These are phyloP conservation scores for Opisthocomus hoazin DNA, from an alignment of 2,113 vertebrate species.

Conservation along the genomic window DNA sequence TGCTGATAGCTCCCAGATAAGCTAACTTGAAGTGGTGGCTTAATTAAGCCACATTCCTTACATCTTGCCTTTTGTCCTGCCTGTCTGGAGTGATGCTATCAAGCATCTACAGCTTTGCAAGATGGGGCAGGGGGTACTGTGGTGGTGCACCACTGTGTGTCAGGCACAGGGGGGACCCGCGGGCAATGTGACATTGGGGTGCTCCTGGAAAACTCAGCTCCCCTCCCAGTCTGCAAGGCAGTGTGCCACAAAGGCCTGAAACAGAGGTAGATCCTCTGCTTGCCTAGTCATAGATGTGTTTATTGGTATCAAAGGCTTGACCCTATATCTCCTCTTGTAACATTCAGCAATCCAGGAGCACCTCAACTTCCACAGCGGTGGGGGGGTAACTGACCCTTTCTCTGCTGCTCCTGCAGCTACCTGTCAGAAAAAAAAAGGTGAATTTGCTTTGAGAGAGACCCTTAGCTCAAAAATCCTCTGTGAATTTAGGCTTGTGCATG, in stretches of 20 bases:
- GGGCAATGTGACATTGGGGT: rapidly evolving
- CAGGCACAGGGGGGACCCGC: rapidly evolving
- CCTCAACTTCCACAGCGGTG: background rate
- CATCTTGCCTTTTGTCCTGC: constrained; percentile 8
- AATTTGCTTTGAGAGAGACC: background rate
- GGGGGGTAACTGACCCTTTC: background rate
- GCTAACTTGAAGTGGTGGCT: constrained; percentile 50
- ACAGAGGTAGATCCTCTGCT: background rate
- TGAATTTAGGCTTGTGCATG: background rate
- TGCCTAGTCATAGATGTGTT: too few relatives aligned
- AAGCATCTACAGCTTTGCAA: background rate
- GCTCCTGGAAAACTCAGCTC: background rate
- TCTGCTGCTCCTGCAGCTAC: background rate
- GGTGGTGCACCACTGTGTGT: rapidly evolving
- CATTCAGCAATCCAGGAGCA: background rate
- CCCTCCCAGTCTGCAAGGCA: background rate
- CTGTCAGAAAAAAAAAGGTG: background rate
- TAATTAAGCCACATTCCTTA: constrained; percentile 56
- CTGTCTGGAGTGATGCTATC: background rate
- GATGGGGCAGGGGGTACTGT: background rate
- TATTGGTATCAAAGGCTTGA: too few relatives aligned
- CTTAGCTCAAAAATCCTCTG: background rate
- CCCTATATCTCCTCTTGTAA: background rate
- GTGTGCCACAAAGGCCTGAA: background rate
- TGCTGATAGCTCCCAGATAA: constrained; percentile 63